Percentiles rank a stretch among this genome's conserved stretches.
These are phyloP conservation scores for Anhinga anhinga DNA, from an alignment of 2,113 vertebrate species.

Conservation along the genomic window DNA sequence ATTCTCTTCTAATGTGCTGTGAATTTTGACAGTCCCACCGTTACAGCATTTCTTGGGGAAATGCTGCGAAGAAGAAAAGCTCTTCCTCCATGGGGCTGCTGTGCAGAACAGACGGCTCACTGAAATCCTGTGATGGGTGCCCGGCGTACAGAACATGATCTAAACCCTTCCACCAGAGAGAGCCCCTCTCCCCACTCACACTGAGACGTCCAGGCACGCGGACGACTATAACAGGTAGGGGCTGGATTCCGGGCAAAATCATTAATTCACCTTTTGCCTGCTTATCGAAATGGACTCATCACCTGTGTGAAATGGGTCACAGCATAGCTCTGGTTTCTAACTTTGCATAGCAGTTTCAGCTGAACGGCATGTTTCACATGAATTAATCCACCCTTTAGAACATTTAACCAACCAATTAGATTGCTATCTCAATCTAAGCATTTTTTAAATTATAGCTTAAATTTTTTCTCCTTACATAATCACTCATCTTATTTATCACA, in stretches of 20 bases:
- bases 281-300: not conserved
- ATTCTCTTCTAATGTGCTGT: not conserved
- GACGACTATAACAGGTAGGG: not conserved
- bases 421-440: not conserved
- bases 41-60: not conserved
- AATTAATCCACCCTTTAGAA: not conserved
- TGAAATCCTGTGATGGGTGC: not conserved
- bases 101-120: not conserved
- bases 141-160: not conserved
- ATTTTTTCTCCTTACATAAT: not conserved
- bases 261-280: not conserved
- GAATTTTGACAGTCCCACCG: not conserved
- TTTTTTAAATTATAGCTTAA: not conserved
- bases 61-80: not conserved
- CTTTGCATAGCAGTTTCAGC: not conserved
- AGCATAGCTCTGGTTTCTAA: not conserved
- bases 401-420: not conserved
- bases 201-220: fast-evolving
- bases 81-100: not conserved
- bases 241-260: not conserved
- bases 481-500: not conserved
- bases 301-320: not conserved
- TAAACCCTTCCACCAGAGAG: not conserved
- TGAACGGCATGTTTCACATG: not conserved
- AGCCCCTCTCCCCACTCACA: not conserved